Evolutionary conservation across 2,888 invertebrate species (phyloP).

Genomic region (Drymonia ruficornis): DNA sequence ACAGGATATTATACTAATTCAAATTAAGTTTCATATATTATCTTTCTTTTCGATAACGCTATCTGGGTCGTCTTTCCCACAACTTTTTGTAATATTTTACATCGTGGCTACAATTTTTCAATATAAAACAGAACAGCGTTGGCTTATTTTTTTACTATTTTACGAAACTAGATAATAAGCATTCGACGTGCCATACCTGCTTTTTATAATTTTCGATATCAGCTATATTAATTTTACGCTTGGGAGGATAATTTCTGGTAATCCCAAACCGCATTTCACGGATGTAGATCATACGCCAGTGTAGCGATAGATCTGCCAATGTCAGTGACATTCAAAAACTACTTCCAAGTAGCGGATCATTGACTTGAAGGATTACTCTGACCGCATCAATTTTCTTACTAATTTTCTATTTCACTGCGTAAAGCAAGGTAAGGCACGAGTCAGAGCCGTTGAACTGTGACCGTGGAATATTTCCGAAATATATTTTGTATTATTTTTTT

Average conservation of each 20-base stretch:
- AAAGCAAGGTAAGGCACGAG: constrained; percentile 75
- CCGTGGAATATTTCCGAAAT: constrained; percentile 21
- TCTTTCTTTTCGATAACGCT: constrained; percentile 60
- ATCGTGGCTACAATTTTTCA: constrained; percentile 38
- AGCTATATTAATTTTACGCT: constrained; percentile 45
- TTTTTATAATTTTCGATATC: background rate
- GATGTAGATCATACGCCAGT: constrained; percentile 19
- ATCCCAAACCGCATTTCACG: constrained; percentile 41
- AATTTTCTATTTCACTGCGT: constrained; percentile 76
- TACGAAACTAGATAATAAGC: background rate
- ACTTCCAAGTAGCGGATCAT: constrained; percentile 56
- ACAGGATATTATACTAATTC: constrained; percentile 68
- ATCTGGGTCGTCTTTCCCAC: constrained; percentile 53
- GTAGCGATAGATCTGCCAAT: constrained; percentile 30
- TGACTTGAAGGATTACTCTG: constrained; percentile 49
- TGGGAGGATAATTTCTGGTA: constrained; percentile 30
- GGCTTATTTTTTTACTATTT: background rate
- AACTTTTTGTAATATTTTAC: constrained; percentile 47
- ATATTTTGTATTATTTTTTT: background rate
- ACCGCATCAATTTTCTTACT: constrained; percentile 79
- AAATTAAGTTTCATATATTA: constrained; percentile 58
- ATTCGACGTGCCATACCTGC: background rate
- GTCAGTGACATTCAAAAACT: constrained; percentile 64
- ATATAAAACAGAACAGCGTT: background rate
- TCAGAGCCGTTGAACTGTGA: constrained; percentile 55